phyloP scores from a whole-genome alignment of 2,113 vertebrate species.

The Embiotoca jacksoni region DNA sequence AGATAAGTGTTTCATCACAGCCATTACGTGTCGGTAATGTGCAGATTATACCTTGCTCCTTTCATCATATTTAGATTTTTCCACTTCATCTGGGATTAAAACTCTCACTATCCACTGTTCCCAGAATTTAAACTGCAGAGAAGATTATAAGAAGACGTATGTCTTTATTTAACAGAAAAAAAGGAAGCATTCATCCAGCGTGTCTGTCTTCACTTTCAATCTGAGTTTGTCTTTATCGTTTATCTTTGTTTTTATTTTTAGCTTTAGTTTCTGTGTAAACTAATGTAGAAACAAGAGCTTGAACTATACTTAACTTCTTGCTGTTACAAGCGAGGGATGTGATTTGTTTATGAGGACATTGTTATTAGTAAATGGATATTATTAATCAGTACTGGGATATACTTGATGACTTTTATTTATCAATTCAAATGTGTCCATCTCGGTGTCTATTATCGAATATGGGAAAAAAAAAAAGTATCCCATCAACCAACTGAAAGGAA shows the following conservation, averaged over 20 bases:
- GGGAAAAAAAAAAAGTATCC: slow-evolving; percentile 7
- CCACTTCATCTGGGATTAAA: slow-evolving; percentile 25
- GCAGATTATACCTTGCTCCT: not conserved
- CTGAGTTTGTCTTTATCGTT: no score
- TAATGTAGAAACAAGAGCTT: not conserved
- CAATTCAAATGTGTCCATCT: not conserved
- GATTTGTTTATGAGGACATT: slow-evolving; percentile 31
- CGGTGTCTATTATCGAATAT: not conserved
- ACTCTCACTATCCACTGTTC: not conserved
- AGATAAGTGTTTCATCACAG: no score
- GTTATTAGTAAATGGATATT: not conserved
- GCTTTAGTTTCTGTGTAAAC: no score
- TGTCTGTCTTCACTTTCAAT: no score
- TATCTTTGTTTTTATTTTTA: not conserved
- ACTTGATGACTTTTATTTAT: slow-evolving; percentile 3
- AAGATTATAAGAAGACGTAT: slow-evolving; percentile 18
- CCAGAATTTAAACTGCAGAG: slow-evolving; percentile 14
- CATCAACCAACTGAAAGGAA: not conserved
- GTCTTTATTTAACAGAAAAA: no score
- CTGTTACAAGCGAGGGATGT: not conserved
- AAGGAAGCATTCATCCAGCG: no score
- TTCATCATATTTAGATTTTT: not conserved
- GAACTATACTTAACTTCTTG: slow-evolving; percentile 13
- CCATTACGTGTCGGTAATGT: not conserved
- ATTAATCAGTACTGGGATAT: not conserved